Base-by-base conservation (phyloP, 2,797 vertebrate genomes). In the Strix occidentalis region DNA sequence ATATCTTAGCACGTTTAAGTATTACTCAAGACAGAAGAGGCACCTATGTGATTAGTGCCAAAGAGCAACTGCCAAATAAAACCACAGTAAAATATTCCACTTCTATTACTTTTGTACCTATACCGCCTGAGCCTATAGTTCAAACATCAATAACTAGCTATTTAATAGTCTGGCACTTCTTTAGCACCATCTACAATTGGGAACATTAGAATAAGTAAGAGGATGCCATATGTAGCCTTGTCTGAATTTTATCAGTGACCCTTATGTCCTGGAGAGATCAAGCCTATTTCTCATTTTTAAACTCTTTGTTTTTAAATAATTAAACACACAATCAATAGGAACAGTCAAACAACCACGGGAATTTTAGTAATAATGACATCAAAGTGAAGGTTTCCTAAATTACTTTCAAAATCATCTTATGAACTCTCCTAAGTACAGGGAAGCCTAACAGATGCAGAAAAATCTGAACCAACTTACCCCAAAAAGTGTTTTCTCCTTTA, bases 21-120 rank as follows among this genome's bases (percentile, higher is more conserved):
- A 93, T 87, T 94, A 89, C 86, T 77, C 71, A 93, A 95, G 90
- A 90, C 66, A 89, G 48, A 88, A 90, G 71, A 90, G 45, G 48
- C 33, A 92, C 18, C 64, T 53, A 43, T 9, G 33, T 54, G 66
- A 93, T 60, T 57, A 89, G 43, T 57, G 90, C 71, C 69, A 88
- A 88, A 91, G 29, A 84, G 53, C 43, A 91, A 72, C 26, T 58
- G 69, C 74, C 86, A 82, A 95, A 84, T 45, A 79, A 83, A 79
- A 56, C 60, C 57, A 35, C 35, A 74, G 64, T 33, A 80, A 91
- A 91, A 92, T 63, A 92, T 31, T 89, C 70, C n/a, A 50, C 48
- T 81, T 84, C 41, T 60, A 24, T 41, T 64, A 48, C 80, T 70
- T 64, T 46, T 69, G 23, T 39, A 74, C 26, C 56, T 74, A 11